Evolutionary conservation across 2,888 invertebrate species (phyloP).

Genomic region (Phrixothrix hirtus): DNA sequence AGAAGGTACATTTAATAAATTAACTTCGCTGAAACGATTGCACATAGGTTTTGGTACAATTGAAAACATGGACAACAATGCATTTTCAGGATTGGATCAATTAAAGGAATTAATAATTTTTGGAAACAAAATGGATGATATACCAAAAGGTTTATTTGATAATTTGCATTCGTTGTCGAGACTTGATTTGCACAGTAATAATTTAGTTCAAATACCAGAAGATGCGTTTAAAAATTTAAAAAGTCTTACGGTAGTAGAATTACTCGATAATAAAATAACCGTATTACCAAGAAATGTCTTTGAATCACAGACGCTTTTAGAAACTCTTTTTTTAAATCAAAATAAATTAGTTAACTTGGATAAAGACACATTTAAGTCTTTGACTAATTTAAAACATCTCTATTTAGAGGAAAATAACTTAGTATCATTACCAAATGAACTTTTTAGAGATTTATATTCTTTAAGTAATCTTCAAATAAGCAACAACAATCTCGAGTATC

Average conservation of each 20-base stretch:
- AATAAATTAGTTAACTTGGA: conserved; percentile 10
- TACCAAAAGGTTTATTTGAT: conserved; percentile 7
- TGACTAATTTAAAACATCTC: conserved; percentile 3
- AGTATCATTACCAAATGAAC: background rate
- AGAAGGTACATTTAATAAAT: too few relatives aligned
- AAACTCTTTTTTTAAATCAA: conserved; percentile 1
- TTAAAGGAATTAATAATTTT: conserved; percentile 4
- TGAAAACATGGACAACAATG: too few relatives aligned
- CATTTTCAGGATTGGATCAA: too few relatives aligned
- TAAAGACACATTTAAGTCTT: conserved; percentile 3
- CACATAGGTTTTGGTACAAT: too few relatives aligned
- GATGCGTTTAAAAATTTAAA: conserved; percentile 5
- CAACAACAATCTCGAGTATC: background rate
- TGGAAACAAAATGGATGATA: conserved; percentile 6
- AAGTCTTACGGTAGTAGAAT: background rate
- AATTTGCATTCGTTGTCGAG: background rate
- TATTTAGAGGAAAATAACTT: conserved; percentile 4
- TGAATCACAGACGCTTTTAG: background rate
- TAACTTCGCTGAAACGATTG: too few relatives aligned
- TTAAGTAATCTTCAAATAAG: conserved; percentile 1
- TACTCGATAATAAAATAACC: conserved; percentile 3
- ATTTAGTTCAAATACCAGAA: conserved; percentile 1
- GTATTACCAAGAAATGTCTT: background rate
- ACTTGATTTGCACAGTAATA: conserved; percentile 6
- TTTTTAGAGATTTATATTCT: conserved; percentile 1